A percentile compares a stretch with the other conserved stretches of the same genome.
Conservation (phyloP, 2,113 vertebrate species). For the Macrotus californicus region DNA sequence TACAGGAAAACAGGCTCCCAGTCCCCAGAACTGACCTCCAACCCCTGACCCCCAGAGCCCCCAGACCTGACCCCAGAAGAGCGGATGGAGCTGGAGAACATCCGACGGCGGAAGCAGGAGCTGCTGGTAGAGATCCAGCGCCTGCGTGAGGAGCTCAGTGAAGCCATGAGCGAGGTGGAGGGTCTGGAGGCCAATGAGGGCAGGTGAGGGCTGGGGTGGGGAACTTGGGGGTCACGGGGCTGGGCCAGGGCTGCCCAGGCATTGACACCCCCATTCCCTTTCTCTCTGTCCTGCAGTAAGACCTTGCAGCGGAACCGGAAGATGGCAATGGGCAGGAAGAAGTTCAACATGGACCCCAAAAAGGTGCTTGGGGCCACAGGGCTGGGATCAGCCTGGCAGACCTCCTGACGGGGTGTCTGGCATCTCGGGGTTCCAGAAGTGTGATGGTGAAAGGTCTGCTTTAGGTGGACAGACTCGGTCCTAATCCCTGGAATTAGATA, state of each 20-base stretch:
- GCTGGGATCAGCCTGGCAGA: background rate
- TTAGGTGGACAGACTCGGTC: background rate
- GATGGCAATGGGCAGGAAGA: conserved; percentile 92
- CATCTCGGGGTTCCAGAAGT: background rate
- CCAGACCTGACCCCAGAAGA: conserved; percentile 93
- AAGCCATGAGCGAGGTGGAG: conserved; percentile 93
- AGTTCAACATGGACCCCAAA: conserved; percentile 90
- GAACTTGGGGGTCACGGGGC: background rate
- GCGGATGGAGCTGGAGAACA: conserved; percentile 92
- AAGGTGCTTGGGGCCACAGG: conserved; percentile 80
- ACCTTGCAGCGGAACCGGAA: conserved; percentile 91
- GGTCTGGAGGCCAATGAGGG: conserved; percentile 92
- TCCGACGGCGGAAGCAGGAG: conserved; percentile 89
- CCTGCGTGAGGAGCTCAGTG: conserved; percentile 88
- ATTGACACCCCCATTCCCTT: background rate
- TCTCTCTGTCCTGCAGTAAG: conserved; percentile 80
- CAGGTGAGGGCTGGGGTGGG: conserved; percentile 79
- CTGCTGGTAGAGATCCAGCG: conserved; percentile 92
- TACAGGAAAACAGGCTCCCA: background rate
- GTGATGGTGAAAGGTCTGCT: background rate
- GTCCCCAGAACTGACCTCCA: background rate
- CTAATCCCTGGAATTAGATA: background rate
- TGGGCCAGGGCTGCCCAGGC: background rate
- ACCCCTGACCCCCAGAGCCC: conserved; percentile 78
- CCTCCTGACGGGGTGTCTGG: background rate